Conservation (phyloP, 2,797 vertebrate species). For the Pelodytes ibericus region DNA sequence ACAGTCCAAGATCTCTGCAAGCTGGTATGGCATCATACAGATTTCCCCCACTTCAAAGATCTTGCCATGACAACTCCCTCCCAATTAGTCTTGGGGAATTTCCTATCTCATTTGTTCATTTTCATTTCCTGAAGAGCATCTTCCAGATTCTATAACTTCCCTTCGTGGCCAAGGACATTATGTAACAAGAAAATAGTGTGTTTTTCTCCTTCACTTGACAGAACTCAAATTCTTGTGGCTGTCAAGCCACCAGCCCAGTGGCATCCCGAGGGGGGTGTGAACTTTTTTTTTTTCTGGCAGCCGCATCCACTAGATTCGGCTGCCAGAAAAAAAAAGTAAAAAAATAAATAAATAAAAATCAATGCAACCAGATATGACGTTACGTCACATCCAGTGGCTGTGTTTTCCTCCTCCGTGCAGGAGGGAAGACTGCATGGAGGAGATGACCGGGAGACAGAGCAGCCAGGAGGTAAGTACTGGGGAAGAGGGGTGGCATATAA, state of each 20-base stretch:
- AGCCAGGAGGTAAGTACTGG: too few species aligned
- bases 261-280: too few species aligned
- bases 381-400: too few species aligned
- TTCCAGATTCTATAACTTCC: constrained; percentile 26
- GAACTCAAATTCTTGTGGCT: neutral
- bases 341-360: too few species aligned
- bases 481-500: too few species aligned
- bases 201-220: neutral
- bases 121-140: constrained; percentile 19
- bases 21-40: neutral
- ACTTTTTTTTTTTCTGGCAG: too few species aligned
- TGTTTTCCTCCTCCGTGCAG: too few species aligned
- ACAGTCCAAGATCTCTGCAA: constrained; percentile 22
- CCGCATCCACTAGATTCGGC: too few species aligned
- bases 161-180: constrained; percentile 44
- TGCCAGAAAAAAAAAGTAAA: too few species aligned
- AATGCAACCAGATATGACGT: too few species aligned
- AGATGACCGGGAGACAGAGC: too few species aligned
- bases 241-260: neutral
- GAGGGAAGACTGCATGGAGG: too few species aligned
- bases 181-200: constrained; percentile 19
- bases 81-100: neutral
- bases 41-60: constrained; percentile 21
- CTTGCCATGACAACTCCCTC: neutral
- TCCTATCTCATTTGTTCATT: neutral